A percentile compares a stretch with the other conserved stretches of the same genome.
Conservation (phyloP, 2,888 invertebrate species). For the Anodontia alba region DNA sequence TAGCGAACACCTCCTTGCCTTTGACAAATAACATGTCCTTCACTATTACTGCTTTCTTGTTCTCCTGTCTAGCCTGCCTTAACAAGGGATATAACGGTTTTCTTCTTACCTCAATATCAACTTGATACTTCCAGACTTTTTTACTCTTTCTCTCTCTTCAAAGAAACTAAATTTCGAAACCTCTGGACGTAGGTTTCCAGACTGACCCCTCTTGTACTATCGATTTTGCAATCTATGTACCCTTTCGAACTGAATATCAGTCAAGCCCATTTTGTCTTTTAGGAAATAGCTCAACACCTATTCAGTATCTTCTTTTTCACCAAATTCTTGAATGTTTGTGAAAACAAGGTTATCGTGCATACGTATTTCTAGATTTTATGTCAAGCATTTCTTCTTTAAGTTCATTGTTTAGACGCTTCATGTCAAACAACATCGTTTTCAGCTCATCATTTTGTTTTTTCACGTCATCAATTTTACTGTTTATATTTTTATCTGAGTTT, state of each 20-base stretch:
- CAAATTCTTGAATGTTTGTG: background rate
- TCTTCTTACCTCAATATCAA: background rate
- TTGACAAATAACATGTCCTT: background rate
- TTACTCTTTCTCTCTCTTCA: constrained; percentile 11
- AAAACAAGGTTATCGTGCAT: background rate
- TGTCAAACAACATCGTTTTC: background rate
- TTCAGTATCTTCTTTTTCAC: background rate
- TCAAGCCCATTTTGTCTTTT: background rate
- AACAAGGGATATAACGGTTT: constrained; percentile 1
- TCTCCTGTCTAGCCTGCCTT: background rate
- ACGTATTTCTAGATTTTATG: background rate
- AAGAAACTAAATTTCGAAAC: constrained; percentile 7
- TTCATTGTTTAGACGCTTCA: background rate
- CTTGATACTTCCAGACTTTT: background rate
- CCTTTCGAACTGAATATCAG: background rate
- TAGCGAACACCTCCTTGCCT: background rate
- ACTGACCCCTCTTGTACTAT: background rate
- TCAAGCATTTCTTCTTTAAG: background rate
- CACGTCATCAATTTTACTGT: background rate
- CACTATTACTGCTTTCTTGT: background rate
- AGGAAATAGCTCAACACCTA: background rate
- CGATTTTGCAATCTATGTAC: background rate
- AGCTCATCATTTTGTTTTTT: background rate
- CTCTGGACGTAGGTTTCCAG: background rate
- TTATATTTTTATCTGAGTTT: background rate